A percentile compares a stretch with the other conserved stretches of the same genome.
Conservation (phyloP, 2,888 invertebrate genomes). For the Imbricaverruca yamaguchii region DNA sequence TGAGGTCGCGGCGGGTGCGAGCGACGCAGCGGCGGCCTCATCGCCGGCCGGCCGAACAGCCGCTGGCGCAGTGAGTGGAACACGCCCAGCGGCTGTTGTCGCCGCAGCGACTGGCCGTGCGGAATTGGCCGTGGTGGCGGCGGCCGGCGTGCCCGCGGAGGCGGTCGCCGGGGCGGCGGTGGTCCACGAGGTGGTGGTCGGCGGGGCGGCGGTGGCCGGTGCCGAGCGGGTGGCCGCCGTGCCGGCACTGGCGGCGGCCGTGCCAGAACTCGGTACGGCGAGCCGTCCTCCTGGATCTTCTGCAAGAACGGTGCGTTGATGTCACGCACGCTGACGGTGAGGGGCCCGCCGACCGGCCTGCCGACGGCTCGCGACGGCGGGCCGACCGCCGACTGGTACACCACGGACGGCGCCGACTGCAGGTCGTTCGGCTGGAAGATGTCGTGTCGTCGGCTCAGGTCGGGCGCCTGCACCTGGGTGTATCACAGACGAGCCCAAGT, state of each 20-base stretch:
- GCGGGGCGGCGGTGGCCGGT: not conserved
- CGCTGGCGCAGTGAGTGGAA: not conserved
- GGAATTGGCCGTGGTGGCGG: not conserved
- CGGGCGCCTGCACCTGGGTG: not conserved
- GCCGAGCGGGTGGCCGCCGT: not conserved
- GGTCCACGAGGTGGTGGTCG: not conserved
- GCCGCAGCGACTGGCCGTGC: not conserved
- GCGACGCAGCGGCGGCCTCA: not conserved
- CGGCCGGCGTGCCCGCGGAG: not conserved
- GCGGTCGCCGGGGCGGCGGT: not conserved
- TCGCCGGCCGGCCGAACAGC: not conserved
- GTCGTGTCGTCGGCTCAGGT: not conserved
- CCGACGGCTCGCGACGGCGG: no score
- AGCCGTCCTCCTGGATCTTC: conserved; percentile 4
- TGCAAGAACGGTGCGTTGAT: not conserved
- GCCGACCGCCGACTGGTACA: not conserved
- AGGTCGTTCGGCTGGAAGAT: not conserved
- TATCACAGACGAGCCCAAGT: not conserved
- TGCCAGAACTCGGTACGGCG: not conserved
- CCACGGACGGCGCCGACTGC: not conserved
- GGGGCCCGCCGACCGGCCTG: no score
- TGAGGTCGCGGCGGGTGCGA: not conserved
- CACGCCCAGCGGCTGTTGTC: not conserved
- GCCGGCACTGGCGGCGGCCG: not conserved
- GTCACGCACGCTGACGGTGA: not conserved